phyloP scores from a whole-genome alignment of 2,888 invertebrate species.

The Panzeria rudis region DNA sequence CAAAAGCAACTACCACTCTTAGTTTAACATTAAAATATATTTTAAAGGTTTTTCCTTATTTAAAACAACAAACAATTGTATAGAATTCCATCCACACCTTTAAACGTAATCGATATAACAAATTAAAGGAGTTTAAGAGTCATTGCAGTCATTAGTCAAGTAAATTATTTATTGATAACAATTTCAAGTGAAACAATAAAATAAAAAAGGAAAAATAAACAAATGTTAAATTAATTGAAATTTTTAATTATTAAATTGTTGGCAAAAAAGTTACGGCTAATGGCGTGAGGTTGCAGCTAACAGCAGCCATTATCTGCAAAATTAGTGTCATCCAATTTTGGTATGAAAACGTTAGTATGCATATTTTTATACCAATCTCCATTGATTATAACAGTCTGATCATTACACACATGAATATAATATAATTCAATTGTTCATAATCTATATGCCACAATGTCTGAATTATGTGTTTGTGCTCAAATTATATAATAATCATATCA shows the following conservation, averaged over 20 bases:
- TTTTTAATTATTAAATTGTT: constrained; percentile 26
- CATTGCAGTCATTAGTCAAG: constrained; percentile 58
- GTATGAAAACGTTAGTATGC: too few relatives aligned
- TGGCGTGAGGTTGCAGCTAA: too few relatives aligned
- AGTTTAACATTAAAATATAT: constrained; percentile 55
- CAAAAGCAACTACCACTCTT: constrained; percentile 29
- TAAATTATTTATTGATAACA: constrained; percentile 62
- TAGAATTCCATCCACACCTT: constrained; percentile 47
- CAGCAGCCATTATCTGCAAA: too few relatives aligned
- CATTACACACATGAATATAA: too few relatives aligned
- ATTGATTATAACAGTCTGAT: too few relatives aligned
- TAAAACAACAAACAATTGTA: not conserved
- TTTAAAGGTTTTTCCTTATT: constrained; percentile 58
- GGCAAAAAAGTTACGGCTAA: too few relatives aligned
- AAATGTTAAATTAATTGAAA: constrained; percentile 22
- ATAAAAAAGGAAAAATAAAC: not conserved
- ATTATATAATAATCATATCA: too few relatives aligned
- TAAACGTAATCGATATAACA: constrained; percentile 46
- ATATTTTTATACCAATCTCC: too few relatives aligned
- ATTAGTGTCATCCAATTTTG: too few relatives aligned
- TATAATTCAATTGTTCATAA: too few relatives aligned
- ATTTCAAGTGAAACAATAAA: constrained; percentile 22
- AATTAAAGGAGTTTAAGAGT: constrained; percentile 65
- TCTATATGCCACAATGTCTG: too few relatives aligned
- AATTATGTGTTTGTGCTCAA: too few relatives aligned